Conservation (phyloP, 2,888 invertebrate species). For the Leistus spinibarbis region DNA sequence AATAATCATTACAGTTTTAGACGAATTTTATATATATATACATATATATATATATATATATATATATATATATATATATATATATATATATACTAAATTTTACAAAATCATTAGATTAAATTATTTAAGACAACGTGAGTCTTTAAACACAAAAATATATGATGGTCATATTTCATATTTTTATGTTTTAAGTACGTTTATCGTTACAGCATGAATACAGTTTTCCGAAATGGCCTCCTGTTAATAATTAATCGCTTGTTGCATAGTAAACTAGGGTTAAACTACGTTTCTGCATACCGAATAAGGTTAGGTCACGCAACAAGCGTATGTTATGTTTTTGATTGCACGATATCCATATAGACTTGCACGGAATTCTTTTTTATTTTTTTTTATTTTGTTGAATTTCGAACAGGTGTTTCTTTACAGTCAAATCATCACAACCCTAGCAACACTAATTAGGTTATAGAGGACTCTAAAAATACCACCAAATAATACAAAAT, state of each 20-base stretch:
- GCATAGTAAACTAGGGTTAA: slow-evolving; percentile 55
- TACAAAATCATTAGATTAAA: no score
- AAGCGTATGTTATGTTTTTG: neutral
- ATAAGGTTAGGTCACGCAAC: neutral
- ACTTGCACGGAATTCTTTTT: no score
- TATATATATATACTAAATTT: neutral
- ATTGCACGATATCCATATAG: neutral
- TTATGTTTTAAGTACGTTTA: neutral
- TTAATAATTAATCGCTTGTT: slow-evolving; percentile 54
- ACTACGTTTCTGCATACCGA: slow-evolving; percentile 3
- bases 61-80: neutral
- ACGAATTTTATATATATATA: no score
- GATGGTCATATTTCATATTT: neutral
- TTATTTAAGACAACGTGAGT: no score
- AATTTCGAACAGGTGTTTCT: no score
- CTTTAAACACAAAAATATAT: no score
- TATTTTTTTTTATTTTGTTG: no score
- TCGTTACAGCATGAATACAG: slow-evolving; percentile 25
- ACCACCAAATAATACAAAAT: no score
- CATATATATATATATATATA: neutral
- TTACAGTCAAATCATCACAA: no score
- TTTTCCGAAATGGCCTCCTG: slow-evolving; percentile 36
- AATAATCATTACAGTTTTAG: no score
- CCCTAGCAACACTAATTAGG: no score
- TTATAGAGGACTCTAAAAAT: no score